Evolutionary conservation across 2,797 vertebrate genomes (phyloP), one percentile per base, ranked within the genome.

Genomic region (Micrastur ruficollis): DNA sequence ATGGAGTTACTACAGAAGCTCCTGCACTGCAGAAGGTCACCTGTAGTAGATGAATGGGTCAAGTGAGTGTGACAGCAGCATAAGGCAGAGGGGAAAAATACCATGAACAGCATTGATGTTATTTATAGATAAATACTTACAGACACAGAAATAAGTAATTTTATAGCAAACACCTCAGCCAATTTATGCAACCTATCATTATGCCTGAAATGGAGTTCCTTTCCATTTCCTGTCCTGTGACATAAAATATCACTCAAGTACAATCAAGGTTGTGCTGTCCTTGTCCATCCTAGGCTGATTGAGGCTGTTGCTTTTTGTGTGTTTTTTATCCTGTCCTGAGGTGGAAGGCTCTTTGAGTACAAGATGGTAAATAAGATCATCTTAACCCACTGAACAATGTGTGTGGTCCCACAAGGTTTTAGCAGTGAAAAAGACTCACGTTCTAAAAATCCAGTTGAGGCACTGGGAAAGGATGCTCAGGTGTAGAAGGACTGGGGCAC

Each of bases 41-140:
- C 66, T 80, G 63, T 61, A 36, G n/a, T 11, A 26, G 66, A 23
- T 56, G 56, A 72, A 49, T 42, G 73, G 19, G 32, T 58, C 63
- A 73, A 68, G 18, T 8, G 70, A 70, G 22, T 18, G 29, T 1
- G 7, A 66, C 6, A 73, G n/a, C n/a, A 76, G 72, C 26, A 25
- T 16, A 58, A 63, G 14, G 26, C 58, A 58, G 47, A 72, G n/a
- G 34, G 29, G 21, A 9, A 65, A 82, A 62, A 56, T 32, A 9
- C 8, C 14, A 27, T 0, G 0, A 70, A 29, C 2, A 6, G 1
- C 14, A 49, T 5, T 52, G 63, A 27, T 67, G 23, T 62, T 93
- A 29, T 73, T 93, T 81, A 46, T n/a, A 70, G 40, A 40, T 34
- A 89, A 93, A 81, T 66, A 85, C 42, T 73, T 75, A 12, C 7